Percentiles rank a stretch among this genome's conserved stretches.
These are phyloP conservation scores for Calcarius ornatus DNA, from an alignment of 2,113 vertebrate species.

Conservation along the genomic window DNA sequence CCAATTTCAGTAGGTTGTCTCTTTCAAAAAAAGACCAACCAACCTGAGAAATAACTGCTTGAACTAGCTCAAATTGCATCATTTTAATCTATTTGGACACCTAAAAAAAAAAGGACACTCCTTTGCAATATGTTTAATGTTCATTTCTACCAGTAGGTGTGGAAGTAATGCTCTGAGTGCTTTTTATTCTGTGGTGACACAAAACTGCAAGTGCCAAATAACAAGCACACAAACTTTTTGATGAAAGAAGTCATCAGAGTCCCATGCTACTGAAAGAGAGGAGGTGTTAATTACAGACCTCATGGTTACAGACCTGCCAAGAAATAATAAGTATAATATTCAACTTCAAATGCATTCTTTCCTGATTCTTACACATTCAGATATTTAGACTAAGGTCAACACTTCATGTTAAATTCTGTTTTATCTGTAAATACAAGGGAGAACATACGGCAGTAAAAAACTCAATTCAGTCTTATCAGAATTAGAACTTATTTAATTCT, in stretches of 20 bases:
- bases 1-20: not conserved
- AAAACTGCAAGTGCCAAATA: not conserved
- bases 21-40: not conserved
- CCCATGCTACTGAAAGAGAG: not conserved
- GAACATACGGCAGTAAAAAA: not conserved
- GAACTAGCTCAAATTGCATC: not conserved
- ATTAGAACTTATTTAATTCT: not conserved
- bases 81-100: not conserved
- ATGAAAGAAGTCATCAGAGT: not conserved
- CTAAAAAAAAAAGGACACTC: not conserved
- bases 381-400: not conserved
- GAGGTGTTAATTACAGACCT: conserved; percentile 9
- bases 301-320: not conserved
- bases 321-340: not conserved
- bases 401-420: not conserved
- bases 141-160: not conserved
- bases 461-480: not conserved
- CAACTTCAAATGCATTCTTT: not conserved
- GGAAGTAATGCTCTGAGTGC: not conserved
- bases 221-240: not conserved
- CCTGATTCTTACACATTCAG: not conserved
- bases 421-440: not conserved
- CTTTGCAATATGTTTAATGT: not conserved
- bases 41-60: not conserved
- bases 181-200: not conserved